phyloP scores from a whole-genome alignment of 2,797 vertebrate species.

The Sebastes matsubarae region DNA sequence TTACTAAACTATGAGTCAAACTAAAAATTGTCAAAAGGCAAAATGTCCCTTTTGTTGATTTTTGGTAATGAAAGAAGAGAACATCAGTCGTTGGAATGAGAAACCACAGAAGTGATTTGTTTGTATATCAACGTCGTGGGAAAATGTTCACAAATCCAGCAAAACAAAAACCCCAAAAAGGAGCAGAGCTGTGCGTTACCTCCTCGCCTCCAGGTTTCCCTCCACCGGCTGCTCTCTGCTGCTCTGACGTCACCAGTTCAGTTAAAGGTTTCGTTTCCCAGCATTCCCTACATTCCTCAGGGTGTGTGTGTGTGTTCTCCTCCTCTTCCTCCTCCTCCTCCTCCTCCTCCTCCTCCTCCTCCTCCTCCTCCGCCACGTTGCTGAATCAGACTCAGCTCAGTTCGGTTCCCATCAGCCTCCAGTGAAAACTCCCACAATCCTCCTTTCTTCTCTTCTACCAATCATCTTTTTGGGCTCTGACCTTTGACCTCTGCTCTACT shows the following conservation, averaged over 20 bases:
- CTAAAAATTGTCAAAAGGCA: too few species aligned
- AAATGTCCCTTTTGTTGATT: too few species aligned
- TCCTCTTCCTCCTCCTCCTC: neutral
- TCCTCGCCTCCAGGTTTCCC: slow-evolving; percentile 23
- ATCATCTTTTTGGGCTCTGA: neutral
- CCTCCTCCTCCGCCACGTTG: slow-evolving; percentile 12
- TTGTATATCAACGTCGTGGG: neutral
- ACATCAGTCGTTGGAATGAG: neutral
- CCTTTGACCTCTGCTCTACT: neutral
- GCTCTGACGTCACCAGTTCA: slow-evolving; percentile 17
- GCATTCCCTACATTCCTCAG: slow-evolving; percentile 57
- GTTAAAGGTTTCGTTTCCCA: slow-evolving; percentile 9
- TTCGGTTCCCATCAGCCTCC: neutral
- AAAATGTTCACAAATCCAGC: slow-evolving; percentile 3
- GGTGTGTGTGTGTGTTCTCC: neutral
- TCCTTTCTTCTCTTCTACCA: neutral
- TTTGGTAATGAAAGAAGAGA: too few species aligned
- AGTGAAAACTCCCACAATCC: neutral
- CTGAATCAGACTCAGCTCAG: slow-evolving; percentile 23
- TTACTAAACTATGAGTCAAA: too few species aligned
- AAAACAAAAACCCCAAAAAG: slow-evolving; percentile 9
- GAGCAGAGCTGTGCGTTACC: neutral
- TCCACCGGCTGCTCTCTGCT: neutral
- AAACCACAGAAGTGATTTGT: neutral
- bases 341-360: neutral